A percentile compares a stretch with the other conserved stretches of the same genome.
These are phyloP conservation scores for Metaphire vulgaris DNA, from an alignment of 1,140 invertebrate genomes.

Conservation along the genomic window DNA sequence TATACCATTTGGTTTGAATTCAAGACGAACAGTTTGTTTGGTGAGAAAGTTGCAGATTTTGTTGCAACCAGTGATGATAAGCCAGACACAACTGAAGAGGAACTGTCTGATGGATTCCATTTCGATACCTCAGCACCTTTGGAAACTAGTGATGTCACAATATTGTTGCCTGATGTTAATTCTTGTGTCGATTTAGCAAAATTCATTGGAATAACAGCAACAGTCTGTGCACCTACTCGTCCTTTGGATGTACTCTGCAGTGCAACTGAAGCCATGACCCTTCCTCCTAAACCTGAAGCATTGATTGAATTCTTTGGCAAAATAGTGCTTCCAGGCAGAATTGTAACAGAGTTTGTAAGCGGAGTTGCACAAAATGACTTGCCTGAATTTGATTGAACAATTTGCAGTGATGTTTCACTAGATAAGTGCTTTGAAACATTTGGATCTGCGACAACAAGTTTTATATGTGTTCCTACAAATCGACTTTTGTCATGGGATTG, in stretches of 20 bases:
- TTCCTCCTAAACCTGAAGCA: not conserved
- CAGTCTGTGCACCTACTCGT: not conserved
- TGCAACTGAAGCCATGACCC: not conserved
- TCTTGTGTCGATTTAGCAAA: not conserved
- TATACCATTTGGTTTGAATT: not conserved
- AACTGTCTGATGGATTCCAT: not conserved
- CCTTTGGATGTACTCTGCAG: not conserved
- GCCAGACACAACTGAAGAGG: not conserved
- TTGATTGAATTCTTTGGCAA: not conserved
- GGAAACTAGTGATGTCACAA: not conserved
- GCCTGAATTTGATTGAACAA: not conserved
- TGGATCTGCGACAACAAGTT: not conserved
- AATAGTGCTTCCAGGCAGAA: not conserved
- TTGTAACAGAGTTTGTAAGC: not conserved
- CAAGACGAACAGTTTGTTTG: not conserved
- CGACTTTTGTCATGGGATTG: not conserved
- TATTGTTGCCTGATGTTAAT: not conserved
- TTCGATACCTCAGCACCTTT: not conserved
- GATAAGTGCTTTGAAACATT: not conserved
- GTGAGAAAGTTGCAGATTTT: not conserved
- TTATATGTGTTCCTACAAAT: not conserved
- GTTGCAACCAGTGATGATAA: not conserved
- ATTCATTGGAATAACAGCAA: not conserved
- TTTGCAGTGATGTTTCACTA: not conserved
- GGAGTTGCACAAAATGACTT: not conserved